Conservation (phyloP, 2,888 invertebrate species). For the Drosophila melanosoma region DNA sequence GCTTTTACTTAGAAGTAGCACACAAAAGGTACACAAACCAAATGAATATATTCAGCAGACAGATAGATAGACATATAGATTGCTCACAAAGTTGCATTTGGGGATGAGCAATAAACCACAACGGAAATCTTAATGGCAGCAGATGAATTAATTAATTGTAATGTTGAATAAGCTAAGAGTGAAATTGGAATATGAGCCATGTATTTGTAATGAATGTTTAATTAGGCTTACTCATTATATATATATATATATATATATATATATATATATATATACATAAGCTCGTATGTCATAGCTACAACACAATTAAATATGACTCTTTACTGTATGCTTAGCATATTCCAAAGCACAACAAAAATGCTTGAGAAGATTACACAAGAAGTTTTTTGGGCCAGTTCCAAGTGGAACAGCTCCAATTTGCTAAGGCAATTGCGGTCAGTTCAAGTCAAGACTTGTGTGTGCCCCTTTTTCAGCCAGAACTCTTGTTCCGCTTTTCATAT, state of each 20-base stretch:
- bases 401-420: conserved; percentile 34
- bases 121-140: conserved; percentile 1
- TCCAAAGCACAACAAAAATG: conserved; percentile 15
- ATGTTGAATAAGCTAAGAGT: not conserved
- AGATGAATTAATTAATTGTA: not conserved
- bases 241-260: not conserved
- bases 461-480: conserved; percentile 1
- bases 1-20: conserved; percentile 28
- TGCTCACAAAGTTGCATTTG: not conserved
- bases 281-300: not conserved
- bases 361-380: conserved; percentile 27
- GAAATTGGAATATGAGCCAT: not conserved
- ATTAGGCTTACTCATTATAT: not conserved
- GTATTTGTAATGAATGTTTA: not conserved
- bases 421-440: conserved; percentile 50
- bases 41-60: conserved; percentile 3
- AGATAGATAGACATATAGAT: not conserved
- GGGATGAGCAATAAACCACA: not conserved
- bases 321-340: conserved; percentile 12
- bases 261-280: not conserved
- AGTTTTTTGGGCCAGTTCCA: conserved; percentile 44
- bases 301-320: conserved; percentile 4
- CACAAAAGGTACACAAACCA: conserved; percentile 7
- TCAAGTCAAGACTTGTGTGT: conserved; percentile 9
- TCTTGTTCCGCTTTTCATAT: conserved; percentile 4